A percentile compares a stretch with the other conserved stretches of the same genome.
Conservation (phyloP, 2,797 vertebrate genomes). For the Simalia tracyae region DNA sequence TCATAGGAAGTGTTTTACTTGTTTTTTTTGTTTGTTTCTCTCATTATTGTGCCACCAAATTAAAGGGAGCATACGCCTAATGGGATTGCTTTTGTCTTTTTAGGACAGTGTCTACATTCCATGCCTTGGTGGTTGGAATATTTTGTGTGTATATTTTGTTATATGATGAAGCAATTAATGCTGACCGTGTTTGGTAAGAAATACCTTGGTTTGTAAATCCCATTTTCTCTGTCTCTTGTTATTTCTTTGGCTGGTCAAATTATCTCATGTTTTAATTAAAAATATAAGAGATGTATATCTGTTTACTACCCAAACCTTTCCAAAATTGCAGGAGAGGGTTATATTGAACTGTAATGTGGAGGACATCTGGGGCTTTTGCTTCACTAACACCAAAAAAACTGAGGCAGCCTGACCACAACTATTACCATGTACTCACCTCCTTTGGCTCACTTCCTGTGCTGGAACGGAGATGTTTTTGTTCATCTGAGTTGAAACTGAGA, state of each 20-base stretch:
- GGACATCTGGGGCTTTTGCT: neutral
- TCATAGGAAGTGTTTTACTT: neutral
- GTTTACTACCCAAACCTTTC: neutral
- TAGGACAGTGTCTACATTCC: conserved; percentile 94
- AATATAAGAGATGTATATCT: neutral
- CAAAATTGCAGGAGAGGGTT: neutral
- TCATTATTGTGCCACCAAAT: neutral
- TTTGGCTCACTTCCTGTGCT: neutral
- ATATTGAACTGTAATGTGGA: neutral
- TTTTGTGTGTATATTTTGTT: conserved; percentile 90
- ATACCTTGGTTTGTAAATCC: neutral
- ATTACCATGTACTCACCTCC: neutral
- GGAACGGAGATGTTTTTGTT: neutral
- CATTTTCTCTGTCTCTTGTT: neutral
- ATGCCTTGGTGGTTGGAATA: conserved; percentile 89
- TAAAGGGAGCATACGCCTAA: neutral
- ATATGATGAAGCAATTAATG: conserved; percentile 87
- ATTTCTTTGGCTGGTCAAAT: neutral
- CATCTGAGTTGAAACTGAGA: neutral
- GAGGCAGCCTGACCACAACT: neutral
- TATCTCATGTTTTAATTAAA: neutral
- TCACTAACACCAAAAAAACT: neutral
- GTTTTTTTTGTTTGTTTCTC: neutral
- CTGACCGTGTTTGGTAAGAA: conserved; percentile 93
- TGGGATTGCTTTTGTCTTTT: conserved; percentile 44